Evolutionary conservation across 1,140 invertebrate species (phyloP), one percentile per base, ranked within the genome.

Genomic region (Magallana gigas): DNA sequence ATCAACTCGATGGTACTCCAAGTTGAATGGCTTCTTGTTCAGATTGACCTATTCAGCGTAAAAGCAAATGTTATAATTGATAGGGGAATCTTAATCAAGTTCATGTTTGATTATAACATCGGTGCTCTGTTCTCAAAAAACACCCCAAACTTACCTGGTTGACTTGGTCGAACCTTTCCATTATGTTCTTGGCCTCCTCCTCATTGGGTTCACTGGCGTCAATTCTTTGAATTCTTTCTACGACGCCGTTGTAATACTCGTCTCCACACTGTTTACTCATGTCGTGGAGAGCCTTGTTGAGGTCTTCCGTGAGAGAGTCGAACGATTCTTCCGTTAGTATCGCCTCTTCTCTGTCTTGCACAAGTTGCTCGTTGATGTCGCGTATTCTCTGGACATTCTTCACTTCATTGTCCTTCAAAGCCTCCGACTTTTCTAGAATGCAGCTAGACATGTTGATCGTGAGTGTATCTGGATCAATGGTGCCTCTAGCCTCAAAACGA

Each of bases 191-290:
- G 18, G 68, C 23, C 23, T 76, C 68, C 68, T 76, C 68, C 23
- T 76, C 68, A 76, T 76, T 29, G 7, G 68, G 68, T 11, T 76
- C 68, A 12, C 0, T 76, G 23, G 9, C 12, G 23, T 76, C 68
- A 11, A 76, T 8, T 36, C 23, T 76, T 36, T 76, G 68, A 76
- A 76, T 76, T 11, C 1, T 76, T 12, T 76, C 68, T 23, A 76
- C 68, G 18, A 76, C 36, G 68, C 48, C 68, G 23, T 76, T 76
- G 14, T 76, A 76, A 76, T 76, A 76, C 12, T 76, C 68, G 14
- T 76, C 68, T 76, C 68, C 68, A 76, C 36, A 29, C 14, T 23
- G 9, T 12, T 76, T 76, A 76, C 68, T 76, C 68, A 76, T 76
- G 1, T 76, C 68, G 23, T 76, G 68, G 68, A 76, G 68, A 29